Base-by-base conservation (phyloP, 2,888 invertebrate genomes). In the Colletes collaris region DNA sequence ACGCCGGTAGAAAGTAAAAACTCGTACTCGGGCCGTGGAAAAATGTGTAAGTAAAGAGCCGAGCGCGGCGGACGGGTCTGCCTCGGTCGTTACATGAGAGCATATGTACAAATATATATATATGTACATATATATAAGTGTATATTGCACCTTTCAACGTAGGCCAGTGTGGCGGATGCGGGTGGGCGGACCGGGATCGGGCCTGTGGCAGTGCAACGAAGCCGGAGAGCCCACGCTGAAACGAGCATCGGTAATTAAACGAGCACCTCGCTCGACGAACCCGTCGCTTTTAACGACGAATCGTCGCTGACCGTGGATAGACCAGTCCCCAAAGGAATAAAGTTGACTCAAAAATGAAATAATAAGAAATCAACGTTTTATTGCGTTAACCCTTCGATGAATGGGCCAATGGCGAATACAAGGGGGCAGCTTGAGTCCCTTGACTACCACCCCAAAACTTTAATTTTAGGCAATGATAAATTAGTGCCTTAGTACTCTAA, bases 101-200 rank as follows among this genome's bases (percentile, higher is more conserved):
- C 76, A 46, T 70, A 35, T 49, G 66, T 67, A 49, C 46, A 10
- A 58, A n/a, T 8, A 52, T 37, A 74, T 65, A 82, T 10, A 62
- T 37, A 79, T 70, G 16, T 8, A 52, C 46, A 74, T 65, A 82
- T 10, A 62, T 37, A 79, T 70, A 79, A 59, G 76, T 79, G 69
- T 78, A 60, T 60, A 50, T 81, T 79, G 77, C 80, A 83, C 83
- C 86, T 86, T 88, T 86, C 78, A 76, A 85, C 88, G 86, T 83
- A 79, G 87, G 88, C 83, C 79, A 81, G 78, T 64, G 78, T 83
- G 74, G 87, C 90, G 90, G 90, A 90, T 90, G 90, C 88, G 89
- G 88, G 90, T 90, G 91, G 90, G 91, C 90, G 90, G 87, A 90
- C 91, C 90, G 89, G 90, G 88, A 89, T 87, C 84, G 60, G 63